Percentiles rank a stretch among this genome's conserved stretches.
These are phyloP conservation scores for Plebejus anna DNA, from an alignment of 2,888 invertebrate species.

Conservation along the genomic window DNA sequence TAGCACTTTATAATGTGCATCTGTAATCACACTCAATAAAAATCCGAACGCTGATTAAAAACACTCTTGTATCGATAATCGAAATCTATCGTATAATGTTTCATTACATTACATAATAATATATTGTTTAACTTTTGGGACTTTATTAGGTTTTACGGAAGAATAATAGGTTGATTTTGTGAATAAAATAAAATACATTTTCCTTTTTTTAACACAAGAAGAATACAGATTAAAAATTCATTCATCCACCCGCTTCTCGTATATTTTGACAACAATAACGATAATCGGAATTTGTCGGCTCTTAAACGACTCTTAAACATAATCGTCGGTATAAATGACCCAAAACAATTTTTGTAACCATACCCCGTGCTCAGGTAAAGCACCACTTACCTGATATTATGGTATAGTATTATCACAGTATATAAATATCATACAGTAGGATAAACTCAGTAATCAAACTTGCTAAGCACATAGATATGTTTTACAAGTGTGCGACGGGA, in stretches of 20 bases:
- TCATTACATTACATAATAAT: background rate
- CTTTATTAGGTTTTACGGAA: too few species aligned
- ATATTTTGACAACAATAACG: slow-evolving; percentile 2
- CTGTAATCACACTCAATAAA: background rate
- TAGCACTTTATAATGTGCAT: background rate
- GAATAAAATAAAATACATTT: too few species aligned
- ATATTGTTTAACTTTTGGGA: too few species aligned
- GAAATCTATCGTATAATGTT: background rate
- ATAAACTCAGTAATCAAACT: background rate
- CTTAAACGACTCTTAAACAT: background rate
- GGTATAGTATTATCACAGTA: slow-evolving; percentile 33
- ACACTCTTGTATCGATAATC: background rate
- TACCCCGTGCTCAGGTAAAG: slow-evolving; percentile 49
- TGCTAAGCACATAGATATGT: background rate
- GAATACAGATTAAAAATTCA: background rate
- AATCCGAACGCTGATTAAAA: background rate
- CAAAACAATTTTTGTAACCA: slow-evolving; percentile 41
- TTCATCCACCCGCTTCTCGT: background rate
- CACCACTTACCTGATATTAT: slow-evolving; percentile 59
- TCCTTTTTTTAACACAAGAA: background rate
- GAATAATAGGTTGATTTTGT: too few species aligned
- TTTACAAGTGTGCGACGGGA: background rate
- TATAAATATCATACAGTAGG: background rate
- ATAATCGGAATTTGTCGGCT: background rate
- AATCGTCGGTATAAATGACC: background rate